Conservation (phyloP, 2,113 vertebrate species). For the Natator depressus region DNA sequence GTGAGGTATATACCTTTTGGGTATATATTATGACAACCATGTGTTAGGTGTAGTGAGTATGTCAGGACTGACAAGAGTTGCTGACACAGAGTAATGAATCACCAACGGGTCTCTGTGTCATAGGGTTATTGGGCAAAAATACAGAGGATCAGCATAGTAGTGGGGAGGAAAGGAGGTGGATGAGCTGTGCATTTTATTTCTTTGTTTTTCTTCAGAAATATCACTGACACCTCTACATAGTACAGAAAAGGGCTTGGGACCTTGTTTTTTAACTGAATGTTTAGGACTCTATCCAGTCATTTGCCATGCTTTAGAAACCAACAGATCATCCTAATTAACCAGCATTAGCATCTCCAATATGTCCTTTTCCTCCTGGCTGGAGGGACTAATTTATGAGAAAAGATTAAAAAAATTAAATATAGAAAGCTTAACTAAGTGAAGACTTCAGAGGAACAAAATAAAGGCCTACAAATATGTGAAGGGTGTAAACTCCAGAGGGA, state of each 20-base stretch:
- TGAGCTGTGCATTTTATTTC: slow-evolving; percentile 37
- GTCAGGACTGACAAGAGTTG: background rate
- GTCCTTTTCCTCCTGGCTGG: slow-evolving; percentile 44
- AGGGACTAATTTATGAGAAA: slow-evolving; percentile 65
- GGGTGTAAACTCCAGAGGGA: slow-evolving; percentile 51
- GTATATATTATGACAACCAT: background rate
- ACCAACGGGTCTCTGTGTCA: background rate
- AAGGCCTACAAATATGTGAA: slow-evolving; percentile 43
- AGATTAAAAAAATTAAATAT: slow-evolving; percentile 74
- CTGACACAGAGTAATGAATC: background rate
- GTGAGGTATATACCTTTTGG: background rate
- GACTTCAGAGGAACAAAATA: slow-evolving; percentile 60
- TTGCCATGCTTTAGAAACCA: slow-evolving; percentile 58
- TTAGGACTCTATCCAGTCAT: slow-evolving; percentile 58
- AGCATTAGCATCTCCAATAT: slow-evolving; percentile 11
- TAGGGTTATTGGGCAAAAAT: slow-evolving; percentile 38
- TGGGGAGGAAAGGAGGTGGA: background rate
- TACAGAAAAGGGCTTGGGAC: slow-evolving; percentile 9
- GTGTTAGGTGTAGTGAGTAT: background rate
- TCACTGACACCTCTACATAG: background rate
- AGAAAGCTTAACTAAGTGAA: slow-evolving; percentile 48
- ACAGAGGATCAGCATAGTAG: slow-evolving; percentile 57
- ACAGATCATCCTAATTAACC: background rate
- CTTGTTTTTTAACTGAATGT: background rate
- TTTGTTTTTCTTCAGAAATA: slow-evolving; percentile 32